Percentiles rank a stretch among this genome's conserved stretches.
phyloP scores from a whole-genome alignment of 2,113 vertebrate species.

The Muscicapa adusta region DNA sequence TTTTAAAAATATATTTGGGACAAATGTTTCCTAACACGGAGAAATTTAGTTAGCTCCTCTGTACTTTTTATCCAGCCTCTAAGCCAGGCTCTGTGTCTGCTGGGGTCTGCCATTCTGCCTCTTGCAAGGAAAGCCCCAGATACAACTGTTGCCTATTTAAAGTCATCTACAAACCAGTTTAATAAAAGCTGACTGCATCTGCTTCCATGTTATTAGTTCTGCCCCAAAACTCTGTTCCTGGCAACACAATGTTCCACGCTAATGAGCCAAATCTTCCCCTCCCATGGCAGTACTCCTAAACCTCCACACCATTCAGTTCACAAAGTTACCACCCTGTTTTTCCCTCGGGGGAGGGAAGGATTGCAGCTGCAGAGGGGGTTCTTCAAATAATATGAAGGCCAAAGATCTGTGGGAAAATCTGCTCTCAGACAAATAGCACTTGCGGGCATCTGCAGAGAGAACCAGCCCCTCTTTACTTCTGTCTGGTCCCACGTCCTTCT shows the following conservation, averaged over 20 bases:
- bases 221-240: slow-evolving; percentile 63
- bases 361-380: slow-evolving; percentile 66
- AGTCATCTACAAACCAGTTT: slow-evolving; percentile 63
- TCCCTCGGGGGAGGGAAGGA: slow-evolving; percentile 59
- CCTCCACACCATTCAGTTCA: slow-evolving; percentile 63
- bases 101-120: background rate
- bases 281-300: slow-evolving; percentile 65
- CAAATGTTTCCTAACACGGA: background rate
- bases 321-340: slow-evolving; percentile 65
- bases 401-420: slow-evolving; percentile 65
- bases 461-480: slow-evolving; percentile 57
- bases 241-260: slow-evolving; percentile 65
- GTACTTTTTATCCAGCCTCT: background rate
- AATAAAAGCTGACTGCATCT: slow-evolving; percentile 70
- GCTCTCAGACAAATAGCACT: slow-evolving; percentile 61
- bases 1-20: background rate
- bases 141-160: slow-evolving; percentile 27
- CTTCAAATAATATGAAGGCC: slow-evolving; percentile 61
- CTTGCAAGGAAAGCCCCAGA: background rate
- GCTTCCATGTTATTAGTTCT: slow-evolving; percentile 68
- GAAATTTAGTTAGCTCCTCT: background rate
- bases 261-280: slow-evolving; percentile 68
- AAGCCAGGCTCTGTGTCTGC: background rate
- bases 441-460: slow-evolving; percentile 56
- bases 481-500: slow-evolving; percentile 60